Evolutionary conservation across 2,113 vertebrate genomes (phyloP).

Genomic region (Trinectes maculatus): DNA sequence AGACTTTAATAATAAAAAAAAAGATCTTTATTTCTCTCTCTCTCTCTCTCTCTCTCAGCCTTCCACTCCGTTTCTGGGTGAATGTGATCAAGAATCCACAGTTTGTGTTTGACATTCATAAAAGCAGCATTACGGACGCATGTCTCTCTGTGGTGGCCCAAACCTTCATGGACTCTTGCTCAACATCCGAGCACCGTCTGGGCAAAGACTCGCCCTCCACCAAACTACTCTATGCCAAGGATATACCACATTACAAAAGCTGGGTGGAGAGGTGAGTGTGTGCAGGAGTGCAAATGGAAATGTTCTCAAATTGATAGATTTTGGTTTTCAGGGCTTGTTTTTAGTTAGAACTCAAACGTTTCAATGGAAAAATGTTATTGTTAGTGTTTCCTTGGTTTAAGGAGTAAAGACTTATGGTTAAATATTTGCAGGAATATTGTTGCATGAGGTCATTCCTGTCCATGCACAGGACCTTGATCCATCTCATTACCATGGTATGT

Average conservation of each 20-base stretch:
- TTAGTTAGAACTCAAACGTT: too few relatives aligned
- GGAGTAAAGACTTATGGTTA: too few relatives aligned
- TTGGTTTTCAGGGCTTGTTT: too few relatives aligned
- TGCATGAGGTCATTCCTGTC: too few relatives aligned
- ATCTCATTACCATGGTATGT: too few relatives aligned
- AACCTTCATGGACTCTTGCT: constrained; percentile 97
- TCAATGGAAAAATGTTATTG: too few relatives aligned
- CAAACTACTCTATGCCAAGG: constrained; percentile 96
- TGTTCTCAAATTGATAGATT: too few relatives aligned
- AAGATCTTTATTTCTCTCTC: not conserved
- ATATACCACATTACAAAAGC: constrained; percentile 96
- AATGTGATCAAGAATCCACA: constrained; percentile 97
- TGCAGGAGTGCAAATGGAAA: too few relatives aligned
- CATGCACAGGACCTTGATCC: too few relatives aligned
- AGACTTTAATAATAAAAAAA: not conserved
- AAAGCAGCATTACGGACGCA: constrained; percentile 94
- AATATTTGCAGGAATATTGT: too few relatives aligned
- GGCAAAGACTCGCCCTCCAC: constrained; percentile 96
- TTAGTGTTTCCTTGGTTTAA: too few relatives aligned
- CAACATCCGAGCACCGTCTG: constrained; percentile 93
- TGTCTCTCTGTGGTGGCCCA: constrained; percentile 95
- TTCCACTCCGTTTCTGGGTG: constrained; percentile 95
- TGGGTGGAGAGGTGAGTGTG: constrained; percentile 92
- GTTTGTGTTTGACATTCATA: constrained; percentile 97
- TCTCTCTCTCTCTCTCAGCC: constrained; percentile 72